A percentile compares a stretch with the other conserved stretches of the same genome.
These are phyloP conservation scores for Balanococcus diminutus DNA, from an alignment of 2,888 invertebrate species.

Conservation along the genomic window DNA sequence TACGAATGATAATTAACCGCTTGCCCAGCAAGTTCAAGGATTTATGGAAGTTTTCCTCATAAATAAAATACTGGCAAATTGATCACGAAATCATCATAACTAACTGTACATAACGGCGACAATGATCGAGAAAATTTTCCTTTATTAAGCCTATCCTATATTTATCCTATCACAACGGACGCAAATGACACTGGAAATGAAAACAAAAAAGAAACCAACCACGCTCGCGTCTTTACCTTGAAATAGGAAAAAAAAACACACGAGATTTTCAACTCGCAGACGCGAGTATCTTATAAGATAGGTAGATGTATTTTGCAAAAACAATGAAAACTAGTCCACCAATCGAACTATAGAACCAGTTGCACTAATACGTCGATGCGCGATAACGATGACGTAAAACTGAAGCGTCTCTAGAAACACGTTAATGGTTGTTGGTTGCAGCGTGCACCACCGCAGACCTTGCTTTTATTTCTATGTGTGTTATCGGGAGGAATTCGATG, in stretches of 20 bases:
- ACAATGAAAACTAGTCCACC: background rate
- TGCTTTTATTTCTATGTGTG: too few relatives aligned
- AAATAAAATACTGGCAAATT: background rate
- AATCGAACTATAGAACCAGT: background rate
- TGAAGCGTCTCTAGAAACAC: too few relatives aligned
- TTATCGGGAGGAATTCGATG: too few relatives aligned
- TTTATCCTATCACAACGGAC: constrained; percentile 23
- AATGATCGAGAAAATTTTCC: background rate
- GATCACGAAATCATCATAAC: constrained; percentile 11
- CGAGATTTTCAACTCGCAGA: background rate
- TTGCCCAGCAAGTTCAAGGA: constrained; percentile 18
- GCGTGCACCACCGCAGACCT: too few relatives aligned
- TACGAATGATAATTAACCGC: constrained; percentile 10
- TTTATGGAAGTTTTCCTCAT: background rate
- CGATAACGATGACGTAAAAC: background rate
- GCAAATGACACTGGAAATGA: background rate
- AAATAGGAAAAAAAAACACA: background rate
- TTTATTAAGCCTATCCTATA: constrained; percentile 19
- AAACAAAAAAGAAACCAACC: background rate
- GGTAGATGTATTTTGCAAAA: constrained; percentile 9
- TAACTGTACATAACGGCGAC: constrained; percentile 17
- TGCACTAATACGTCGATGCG: background rate
- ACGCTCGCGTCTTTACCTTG: background rate
- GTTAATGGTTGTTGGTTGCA: too few relatives aligned
- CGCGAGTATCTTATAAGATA: background rate